Evolutionary conservation across 2,888 invertebrate species (phyloP).

Genomic region (Sericinus montela): DNA sequence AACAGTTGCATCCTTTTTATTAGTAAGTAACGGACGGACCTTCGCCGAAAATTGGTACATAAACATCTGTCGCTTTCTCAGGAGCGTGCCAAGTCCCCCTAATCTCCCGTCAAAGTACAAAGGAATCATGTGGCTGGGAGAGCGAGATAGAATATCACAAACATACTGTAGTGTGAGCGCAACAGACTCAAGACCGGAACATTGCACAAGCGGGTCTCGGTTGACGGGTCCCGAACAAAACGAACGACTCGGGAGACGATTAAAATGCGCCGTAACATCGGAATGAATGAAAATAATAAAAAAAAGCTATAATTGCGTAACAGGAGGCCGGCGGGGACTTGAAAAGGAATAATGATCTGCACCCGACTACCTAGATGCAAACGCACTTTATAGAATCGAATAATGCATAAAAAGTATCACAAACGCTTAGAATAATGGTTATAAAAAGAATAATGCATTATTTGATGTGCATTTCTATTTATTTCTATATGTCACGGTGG

Average conservation of each 20-base stretch:
- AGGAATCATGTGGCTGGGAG: constrained; percentile 53
- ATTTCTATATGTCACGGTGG: too few species aligned
- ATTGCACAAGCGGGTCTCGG: constrained; percentile 71
- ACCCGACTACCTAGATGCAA: neutral
- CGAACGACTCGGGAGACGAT: constrained; percentile 67
- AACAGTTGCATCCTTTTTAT: too few species aligned
- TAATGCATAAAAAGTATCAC: constrained; percentile 6
- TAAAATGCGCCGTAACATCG: constrained; percentile 65
- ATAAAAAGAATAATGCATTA: too few species aligned
- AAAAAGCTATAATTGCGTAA: constrained; percentile 62
- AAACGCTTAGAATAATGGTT: constrained; percentile 1
- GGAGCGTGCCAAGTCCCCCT: constrained; percentile 72
- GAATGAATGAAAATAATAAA: constrained; percentile 68
- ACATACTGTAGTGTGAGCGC: constrained; percentile 27
- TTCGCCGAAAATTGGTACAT: constrained; percentile 37
- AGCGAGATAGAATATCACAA: constrained; percentile 35
- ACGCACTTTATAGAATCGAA: constrained; percentile 5
- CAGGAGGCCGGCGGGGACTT: constrained; percentile 48
- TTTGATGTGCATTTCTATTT: too few species aligned
- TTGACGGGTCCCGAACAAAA: constrained; percentile 73
- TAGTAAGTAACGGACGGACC: constrained; percentile 49
- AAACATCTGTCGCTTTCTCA: constrained; percentile 76
- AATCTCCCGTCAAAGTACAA: constrained; percentile 64
- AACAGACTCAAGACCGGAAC: constrained; percentile 55
- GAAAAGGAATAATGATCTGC: constrained; percentile 24